Evolutionary conservation across 1,140 invertebrate species (phyloP), one percentile per base, ranked within the genome.

Genomic region (Zaprionus ornatus): DNA sequence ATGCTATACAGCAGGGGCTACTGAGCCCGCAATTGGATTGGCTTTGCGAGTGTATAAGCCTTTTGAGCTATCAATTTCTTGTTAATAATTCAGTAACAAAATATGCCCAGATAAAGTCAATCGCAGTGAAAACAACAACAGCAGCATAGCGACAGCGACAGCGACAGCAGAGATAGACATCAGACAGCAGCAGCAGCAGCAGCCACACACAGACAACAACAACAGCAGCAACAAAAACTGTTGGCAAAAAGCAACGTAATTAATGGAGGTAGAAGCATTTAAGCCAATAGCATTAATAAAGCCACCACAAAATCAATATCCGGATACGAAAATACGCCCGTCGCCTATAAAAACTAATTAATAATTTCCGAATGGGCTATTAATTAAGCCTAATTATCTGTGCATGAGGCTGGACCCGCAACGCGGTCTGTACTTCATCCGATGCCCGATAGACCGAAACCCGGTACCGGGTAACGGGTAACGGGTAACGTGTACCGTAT

Each of bases 311-410:
- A 92, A 92, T 92, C 91, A 92, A 92, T 92, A 92, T 92, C 80
- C 91, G 82, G 90, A 85, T 92, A 92, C 90, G 88, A 91, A 92
- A 92, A 80, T 81, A 77, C 88, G 84, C 83, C 87, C 86, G 86
- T 86, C 90, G 88, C 91, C 77, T 87, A 91, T 90, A 92, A 92
- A 92, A 92, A 92, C 91, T 92, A 92, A 92, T 92, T 92, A 92
- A 92, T 92, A 92, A 92, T 92, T 92, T 92, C 86, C 91, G 91
- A 92, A 92, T 92, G 91, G 91, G 86, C 91, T 92, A 92, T 92
- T 92, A 92, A 92, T 92, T 92, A 92, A 92, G 90, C 88, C 91
- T 92, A 92, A 92, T 92, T 92, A 92, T 91, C 82, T 88, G 84
- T 88, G 84, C 84, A 87, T 88, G 84, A 79, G 84, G 78, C 83